phyloP scores from a whole-genome alignment of 2,797 vertebrate species.

The Aplochiton taeniatus region DNA sequence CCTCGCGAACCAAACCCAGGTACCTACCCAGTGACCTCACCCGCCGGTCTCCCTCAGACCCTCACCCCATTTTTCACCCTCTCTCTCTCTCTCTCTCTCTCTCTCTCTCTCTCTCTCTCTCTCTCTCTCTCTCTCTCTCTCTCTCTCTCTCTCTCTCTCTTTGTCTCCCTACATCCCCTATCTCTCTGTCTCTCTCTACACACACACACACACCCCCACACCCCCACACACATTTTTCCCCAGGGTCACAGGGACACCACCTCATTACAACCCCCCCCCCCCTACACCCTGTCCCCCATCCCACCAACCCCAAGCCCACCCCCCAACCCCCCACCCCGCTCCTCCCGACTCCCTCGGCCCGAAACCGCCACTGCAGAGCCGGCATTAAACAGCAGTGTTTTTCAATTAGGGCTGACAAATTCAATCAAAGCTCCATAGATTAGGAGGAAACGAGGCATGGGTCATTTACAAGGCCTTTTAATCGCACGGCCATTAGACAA shows the following conservation, averaged over 20 bases:
- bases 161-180: no score
- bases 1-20: no score
- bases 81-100: slow-evolving; percentile 27
- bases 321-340: not conserved
- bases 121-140: no score
- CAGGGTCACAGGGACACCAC: slow-evolving; percentile 10
- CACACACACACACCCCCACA: not conserved
- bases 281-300: slow-evolving; percentile 10
- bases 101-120: no score
- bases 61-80: no score
- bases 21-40: no score
- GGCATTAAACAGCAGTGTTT: slow-evolving; percentile 99
- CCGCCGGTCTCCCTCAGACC: no score
- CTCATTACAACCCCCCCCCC: slow-evolving; percentile 21
- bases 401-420: slow-evolving; percentile 99
- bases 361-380: slow-evolving; percentile 86
- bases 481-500: slow-evolving; percentile 99
- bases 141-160: no score
- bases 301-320: slow-evolving; percentile 1
- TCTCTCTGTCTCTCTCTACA: no score
- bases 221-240: not conserved
- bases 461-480: slow-evolving; percentile 99
- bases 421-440: slow-evolving; percentile 99
- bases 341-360: slow-evolving; percentile 53
- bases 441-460: slow-evolving; percentile 99